Percentiles rank a stretch among this genome's conserved stretches.
Conservation (phyloP, 1,140 invertebrate genomes). For the Choristoneura fumiferana region DNA sequence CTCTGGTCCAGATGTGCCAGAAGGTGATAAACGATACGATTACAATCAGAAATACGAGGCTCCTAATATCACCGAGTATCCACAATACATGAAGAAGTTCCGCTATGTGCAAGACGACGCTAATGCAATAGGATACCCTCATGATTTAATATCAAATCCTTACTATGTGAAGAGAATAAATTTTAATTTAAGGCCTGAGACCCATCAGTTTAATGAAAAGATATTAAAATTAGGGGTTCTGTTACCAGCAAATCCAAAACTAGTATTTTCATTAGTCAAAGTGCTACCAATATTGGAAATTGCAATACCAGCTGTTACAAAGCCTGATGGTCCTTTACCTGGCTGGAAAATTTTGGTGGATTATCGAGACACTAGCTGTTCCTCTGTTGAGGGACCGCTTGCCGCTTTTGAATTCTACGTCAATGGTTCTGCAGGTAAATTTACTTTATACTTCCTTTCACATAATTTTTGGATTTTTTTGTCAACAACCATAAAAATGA, state of each 20-base stretch:
- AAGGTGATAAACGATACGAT: slow-evolving; percentile 49
- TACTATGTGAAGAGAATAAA: slow-evolving; percentile 67
- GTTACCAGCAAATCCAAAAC: slow-evolving; percentile 80
- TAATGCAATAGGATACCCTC: slow-evolving; percentile 69
- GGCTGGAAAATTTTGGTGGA: slow-evolving; percentile 84
- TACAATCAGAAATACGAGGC: slow-evolving; percentile 49
- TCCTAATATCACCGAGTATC: slow-evolving; percentile 35
- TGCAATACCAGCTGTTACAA: slow-evolving; percentile 83
- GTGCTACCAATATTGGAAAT: slow-evolving; percentile 87
- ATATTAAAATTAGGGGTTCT: slow-evolving; percentile 83
- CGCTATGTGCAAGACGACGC: slow-evolving; percentile 74
- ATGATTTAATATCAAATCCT: slow-evolving; percentile 51
- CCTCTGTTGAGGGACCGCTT: slow-evolving; percentile 87
- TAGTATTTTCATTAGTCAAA: slow-evolving; percentile 83
- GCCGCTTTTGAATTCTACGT: slow-evolving; percentile 89
- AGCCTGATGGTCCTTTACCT: slow-evolving; percentile 79
- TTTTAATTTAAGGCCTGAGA: slow-evolving; percentile 56
- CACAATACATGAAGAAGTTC: slow-evolving; percentile 33
- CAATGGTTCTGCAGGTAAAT: slow-evolving; percentile 82
- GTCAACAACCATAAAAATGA: too few relatives aligned
- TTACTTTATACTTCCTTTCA: not conserved
- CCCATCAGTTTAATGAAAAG: slow-evolving; percentile 54
- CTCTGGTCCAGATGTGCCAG: slow-evolving; percentile 34
- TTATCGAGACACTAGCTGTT: slow-evolving; percentile 88
- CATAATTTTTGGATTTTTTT: too few relatives aligned